These are phyloP conservation scores for Dexiosoma caninum DNA, from an alignment of 2,888 invertebrate genomes.

Conservation along the genomic window DNA sequence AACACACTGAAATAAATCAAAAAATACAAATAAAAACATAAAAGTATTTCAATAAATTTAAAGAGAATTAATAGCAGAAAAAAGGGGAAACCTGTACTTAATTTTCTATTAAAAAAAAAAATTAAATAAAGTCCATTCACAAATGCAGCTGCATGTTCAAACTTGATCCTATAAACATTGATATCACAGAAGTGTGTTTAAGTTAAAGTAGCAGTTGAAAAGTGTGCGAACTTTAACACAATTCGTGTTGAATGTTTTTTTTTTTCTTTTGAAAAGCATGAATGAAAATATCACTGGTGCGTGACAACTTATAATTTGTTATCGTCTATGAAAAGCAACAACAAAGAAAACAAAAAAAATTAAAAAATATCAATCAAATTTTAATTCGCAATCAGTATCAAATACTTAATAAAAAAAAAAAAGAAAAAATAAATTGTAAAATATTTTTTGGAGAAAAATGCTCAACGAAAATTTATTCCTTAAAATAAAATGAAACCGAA, in stretches of 20 bases:
- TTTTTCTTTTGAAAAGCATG: conserved; percentile 37
- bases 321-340: not conserved
- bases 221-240: conserved; percentile 32
- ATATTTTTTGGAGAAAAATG: no score
- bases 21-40: no score
- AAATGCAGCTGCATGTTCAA: not conserved
- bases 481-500: no score
- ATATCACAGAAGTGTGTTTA: not conserved
- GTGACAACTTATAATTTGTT: conserved; percentile 58
- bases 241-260: conserved; percentile 6
- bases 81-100: not conserved
- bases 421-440: not conserved
- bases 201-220: not conserved
- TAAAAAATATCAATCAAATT: conserved; percentile 23
- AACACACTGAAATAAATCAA: no score
- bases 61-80: not conserved
- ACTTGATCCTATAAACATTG: no score
- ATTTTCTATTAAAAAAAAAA: not conserved
- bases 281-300: conserved; percentile 56
- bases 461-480: not conserved
- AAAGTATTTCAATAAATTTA: not conserved
- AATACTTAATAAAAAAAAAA: not conserved
- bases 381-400: not conserved
- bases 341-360: not conserved
- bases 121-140: not conserved